These are phyloP conservation scores for Smutsia gigantea DNA, from an alignment of 2,797 vertebrate species.

Conservation along the genomic window DNA sequence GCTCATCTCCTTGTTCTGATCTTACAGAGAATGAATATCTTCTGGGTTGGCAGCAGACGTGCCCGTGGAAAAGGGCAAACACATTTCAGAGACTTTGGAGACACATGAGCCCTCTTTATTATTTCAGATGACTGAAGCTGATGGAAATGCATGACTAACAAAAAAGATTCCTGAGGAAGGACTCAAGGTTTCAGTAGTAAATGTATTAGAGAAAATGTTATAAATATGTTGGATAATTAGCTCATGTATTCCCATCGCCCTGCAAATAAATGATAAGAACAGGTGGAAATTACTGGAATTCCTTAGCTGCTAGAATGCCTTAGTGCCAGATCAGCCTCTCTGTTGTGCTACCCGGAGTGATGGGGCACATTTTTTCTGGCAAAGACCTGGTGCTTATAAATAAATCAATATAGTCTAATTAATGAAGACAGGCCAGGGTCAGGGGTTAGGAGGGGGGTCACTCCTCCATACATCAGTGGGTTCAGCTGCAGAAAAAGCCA, in stretches of 20 bases:
- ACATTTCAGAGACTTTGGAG: conserved; percentile 44
- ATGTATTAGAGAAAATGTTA: conserved; percentile 55
- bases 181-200: conserved; percentile 58
- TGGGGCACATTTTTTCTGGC: neutral
- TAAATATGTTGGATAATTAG: neutral
- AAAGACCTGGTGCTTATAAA: conserved; percentile 50
- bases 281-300: conserved; percentile 76
- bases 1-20: neutral
- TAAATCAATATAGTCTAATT: conserved; percentile 69
- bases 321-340: neutral
- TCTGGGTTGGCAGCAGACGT: neutral
- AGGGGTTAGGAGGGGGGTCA: conserved; percentile 51
- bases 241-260: conserved; percentile 65
- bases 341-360: neutral
- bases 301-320: conserved; percentile 53
- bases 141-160: neutral
- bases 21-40: neutral
- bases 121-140: conserved; percentile 31
- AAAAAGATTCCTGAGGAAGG: neutral
- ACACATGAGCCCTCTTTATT: neutral
- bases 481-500: conserved; percentile 35
- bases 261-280: conserved; percentile 77
- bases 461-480: neutral
- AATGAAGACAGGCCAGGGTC: conserved; percentile 35
- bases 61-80: neutral